Base-by-base conservation (phyloP, 2,797 vertebrate genomes). In the Champsocephalus esox region DNA sequence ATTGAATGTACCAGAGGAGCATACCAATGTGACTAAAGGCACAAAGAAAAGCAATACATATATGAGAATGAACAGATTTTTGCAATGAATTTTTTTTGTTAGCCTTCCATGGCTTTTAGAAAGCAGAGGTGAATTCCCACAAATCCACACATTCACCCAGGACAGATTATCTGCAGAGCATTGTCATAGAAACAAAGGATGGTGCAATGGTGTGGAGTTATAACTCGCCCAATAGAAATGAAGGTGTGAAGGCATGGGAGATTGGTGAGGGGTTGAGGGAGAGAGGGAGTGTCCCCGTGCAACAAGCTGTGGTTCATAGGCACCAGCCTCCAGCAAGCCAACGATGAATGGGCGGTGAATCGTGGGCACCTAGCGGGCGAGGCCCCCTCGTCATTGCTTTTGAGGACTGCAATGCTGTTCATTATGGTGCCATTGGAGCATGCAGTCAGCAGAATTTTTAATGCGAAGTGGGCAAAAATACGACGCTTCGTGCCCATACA, bases 161-260 rank as follows among this genome's bases (percentile, higher is more conserved):
- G 83, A 73, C 70, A 84, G 81, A 87, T 87, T 75, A 87, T 84
- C 85, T 87, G 90, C 80, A 86, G 87, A 88, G 85, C 75, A 94
- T 94, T 83, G 94, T 91, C 93, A 94, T 93, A 92, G 93, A 93
- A 94, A 94, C 90, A 92, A 92, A 89, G 89, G 79, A 84, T 67
- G 86, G 85, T 75, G 79, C 75, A 86, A 79, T 56, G 74, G 80
- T 80, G 68, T 78, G 86, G 83, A 91, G 89, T 79, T 89, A 87
- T 44, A 58, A 81, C 69, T 79, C 52, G 16, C 66, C 84, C 80
- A 51, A 45, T 66, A 58, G 81, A 66, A 74, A 64, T 49, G 43
- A 71, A 81, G 79, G 77, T 85, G 80, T 76, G 73, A 80, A 72
- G 79, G 70, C 59, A 58, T 49, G 41, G 46, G 49, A 70, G 75